Percentiles rank a stretch among this genome's conserved stretches.
Evolutionary conservation across 2,797 vertebrate genomes (phyloP).

Genomic region (Centroberyx gerrardi): DNA sequence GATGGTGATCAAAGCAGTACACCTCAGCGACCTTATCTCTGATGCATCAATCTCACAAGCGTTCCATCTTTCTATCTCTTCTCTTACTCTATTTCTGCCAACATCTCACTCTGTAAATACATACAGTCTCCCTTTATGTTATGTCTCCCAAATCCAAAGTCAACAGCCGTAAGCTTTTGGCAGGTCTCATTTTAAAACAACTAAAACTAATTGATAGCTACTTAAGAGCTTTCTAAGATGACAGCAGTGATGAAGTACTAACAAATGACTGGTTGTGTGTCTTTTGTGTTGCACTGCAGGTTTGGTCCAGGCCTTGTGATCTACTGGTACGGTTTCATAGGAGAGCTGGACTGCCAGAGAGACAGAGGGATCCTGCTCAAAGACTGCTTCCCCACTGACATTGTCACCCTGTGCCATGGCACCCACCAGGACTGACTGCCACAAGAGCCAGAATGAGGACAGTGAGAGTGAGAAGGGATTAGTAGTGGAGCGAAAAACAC

Average conservation of each 20-base stretch:
- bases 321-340: constrained; percentile 98
- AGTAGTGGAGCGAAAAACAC: constrained; percentile 12
- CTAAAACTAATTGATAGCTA: constrained; percentile 28
- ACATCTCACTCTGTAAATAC: not conserved
- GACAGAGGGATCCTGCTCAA: constrained; percentile 96
- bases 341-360: constrained; percentile 95
- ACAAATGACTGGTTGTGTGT: constrained; percentile 30
- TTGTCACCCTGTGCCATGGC: constrained; percentile 90
- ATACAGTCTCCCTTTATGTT: constrained; percentile 17
- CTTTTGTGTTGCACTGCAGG: constrained; percentile 79
- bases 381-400: constrained; percentile 94
- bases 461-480: constrained; percentile 49
- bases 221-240: constrained; percentile 26
- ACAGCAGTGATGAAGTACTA: constrained; percentile 29
- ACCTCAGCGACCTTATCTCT: constrained; percentile 50
- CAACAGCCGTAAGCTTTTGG: constrained; percentile 42
- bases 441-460: constrained; percentile 58
- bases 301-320: constrained; percentile 98
- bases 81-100: constrained; percentile 28
- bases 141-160: constrained; percentile 42
- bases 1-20: constrained; percentile 78
- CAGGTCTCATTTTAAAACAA: constrained; percentile 27
- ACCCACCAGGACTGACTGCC: constrained; percentile 51
- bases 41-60: constrained; percentile 50
- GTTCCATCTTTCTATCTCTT: constrained; percentile 51